Evolutionary conservation across 2,888 invertebrate genomes (phyloP).

Genomic region (Gastracanthus pulcherrimus): DNA sequence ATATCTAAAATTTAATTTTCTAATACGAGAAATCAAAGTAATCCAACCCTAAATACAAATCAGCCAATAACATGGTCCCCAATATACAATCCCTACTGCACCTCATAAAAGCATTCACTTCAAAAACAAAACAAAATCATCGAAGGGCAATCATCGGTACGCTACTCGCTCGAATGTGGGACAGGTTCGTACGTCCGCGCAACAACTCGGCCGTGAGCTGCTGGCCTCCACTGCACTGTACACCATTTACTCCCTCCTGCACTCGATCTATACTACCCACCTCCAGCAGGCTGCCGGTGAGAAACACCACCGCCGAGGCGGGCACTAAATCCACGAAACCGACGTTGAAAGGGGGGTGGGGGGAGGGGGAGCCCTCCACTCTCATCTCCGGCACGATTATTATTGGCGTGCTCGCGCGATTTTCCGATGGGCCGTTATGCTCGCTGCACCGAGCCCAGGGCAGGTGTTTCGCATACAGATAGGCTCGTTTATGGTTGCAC

Average conservation of each 20-base stretch:
- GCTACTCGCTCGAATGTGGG: constrained; percentile 39
- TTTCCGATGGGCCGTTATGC: background rate
- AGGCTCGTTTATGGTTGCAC: no score
- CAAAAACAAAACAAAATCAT: no score
- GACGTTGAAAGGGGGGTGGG: background rate
- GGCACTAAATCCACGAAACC: constrained; percentile 37
- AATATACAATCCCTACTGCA: no score
- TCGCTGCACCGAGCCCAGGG: constrained; percentile 10
- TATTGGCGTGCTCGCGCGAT: constrained; percentile 15
- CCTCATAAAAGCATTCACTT: no score
- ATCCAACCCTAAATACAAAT: no score
- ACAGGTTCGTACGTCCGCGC: constrained; percentile 29
- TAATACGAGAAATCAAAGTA: background rate
- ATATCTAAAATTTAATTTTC: background rate
- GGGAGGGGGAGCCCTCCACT: background rate
- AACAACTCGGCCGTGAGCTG: constrained; percentile 67
- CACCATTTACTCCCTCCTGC: background rate
- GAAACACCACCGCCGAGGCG: background rate
- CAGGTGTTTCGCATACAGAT: constrained; percentile 58
- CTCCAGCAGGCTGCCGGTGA: background rate
- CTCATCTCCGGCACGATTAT: constrained; percentile 21
- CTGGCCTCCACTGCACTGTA: constrained; percentile 60
- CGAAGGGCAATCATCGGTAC: background rate
- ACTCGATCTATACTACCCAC: background rate
- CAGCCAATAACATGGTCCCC: no score